Evolutionary conservation across 2,113 vertebrate genomes (phyloP).

Genomic region (Myrmecophaga tridactyla): DNA sequence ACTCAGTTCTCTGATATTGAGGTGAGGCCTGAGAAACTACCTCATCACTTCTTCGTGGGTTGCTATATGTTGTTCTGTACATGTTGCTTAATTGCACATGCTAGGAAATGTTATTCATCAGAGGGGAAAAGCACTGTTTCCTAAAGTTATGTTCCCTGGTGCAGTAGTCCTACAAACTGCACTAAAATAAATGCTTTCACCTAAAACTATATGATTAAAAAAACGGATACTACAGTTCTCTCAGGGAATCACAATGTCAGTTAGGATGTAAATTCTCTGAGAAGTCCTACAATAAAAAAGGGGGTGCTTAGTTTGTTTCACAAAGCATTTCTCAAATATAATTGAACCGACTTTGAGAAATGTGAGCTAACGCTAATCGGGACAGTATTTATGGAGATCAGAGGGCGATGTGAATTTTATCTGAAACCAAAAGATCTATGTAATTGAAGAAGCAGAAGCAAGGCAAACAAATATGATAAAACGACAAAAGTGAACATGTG

Average conservation of each 20-base stretch:
- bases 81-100: neutral
- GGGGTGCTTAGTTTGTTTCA: neutral
- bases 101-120: neutral
- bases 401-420: neutral
- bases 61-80: neutral
- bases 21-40: neutral
- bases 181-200: neutral
- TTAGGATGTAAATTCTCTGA: neutral
- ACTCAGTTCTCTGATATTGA: neutral
- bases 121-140: neutral
- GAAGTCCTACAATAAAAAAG: neutral
- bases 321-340: neutral
- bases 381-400: neutral
- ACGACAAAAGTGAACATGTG: neutral
- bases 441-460: neutral
- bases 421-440: neutral
- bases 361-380: neutral
- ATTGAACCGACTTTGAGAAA: neutral
- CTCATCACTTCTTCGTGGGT: neutral
- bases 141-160: neutral
- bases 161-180: neutral
- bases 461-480: neutral
- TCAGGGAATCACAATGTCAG: neutral
- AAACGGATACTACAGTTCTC: neutral
- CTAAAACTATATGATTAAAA: neutral